These are phyloP conservation scores for Urocolius indicus DNA, from an alignment of 2,113 vertebrate genomes.

Conservation along the genomic window DNA sequence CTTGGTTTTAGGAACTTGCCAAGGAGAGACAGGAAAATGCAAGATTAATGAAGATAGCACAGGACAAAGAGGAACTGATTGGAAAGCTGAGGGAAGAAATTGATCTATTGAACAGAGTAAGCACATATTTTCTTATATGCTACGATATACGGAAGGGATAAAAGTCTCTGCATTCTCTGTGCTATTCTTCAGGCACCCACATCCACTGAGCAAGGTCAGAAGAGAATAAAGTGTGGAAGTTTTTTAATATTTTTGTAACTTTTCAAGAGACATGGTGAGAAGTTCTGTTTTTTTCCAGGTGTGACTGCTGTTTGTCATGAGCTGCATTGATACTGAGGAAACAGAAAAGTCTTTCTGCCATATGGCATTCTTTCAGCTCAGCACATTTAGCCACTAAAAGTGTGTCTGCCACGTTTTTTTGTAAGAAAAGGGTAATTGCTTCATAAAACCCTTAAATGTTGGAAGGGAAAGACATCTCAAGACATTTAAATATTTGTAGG, in stretches of 20 bases:
- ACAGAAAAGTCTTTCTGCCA: not conserved
- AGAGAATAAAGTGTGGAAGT: not conserved
- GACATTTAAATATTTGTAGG: not conserved
- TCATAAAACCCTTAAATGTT: not conserved
- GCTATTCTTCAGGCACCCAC: not conserved
- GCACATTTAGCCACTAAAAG: not conserved
- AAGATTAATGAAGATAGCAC: constrained; percentile 83
- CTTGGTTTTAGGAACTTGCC: constrained; percentile 84
- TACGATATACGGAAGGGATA: not conserved
- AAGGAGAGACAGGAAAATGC: constrained; percentile 89
- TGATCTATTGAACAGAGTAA: constrained; percentile 95
- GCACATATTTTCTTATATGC: constrained; percentile 41
- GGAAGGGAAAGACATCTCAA: not conserved
- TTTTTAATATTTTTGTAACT: not conserved
- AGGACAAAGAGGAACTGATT: constrained; percentile 95
- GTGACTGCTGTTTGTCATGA: not conserved
- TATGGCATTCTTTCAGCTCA: not conserved
- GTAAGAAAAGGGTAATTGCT: not conserved
- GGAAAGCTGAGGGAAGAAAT: constrained; percentile 95
- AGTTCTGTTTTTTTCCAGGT: not conserved
- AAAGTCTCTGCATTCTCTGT: not conserved
- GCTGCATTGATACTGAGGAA: not conserved
- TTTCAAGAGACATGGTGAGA: not conserved
- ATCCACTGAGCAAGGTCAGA: not conserved
- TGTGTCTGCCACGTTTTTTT: not conserved